Evolutionary conservation across 2,797 vertebrate genomes (phyloP).

Genomic region (Pagetopsis macropterus): DNA sequence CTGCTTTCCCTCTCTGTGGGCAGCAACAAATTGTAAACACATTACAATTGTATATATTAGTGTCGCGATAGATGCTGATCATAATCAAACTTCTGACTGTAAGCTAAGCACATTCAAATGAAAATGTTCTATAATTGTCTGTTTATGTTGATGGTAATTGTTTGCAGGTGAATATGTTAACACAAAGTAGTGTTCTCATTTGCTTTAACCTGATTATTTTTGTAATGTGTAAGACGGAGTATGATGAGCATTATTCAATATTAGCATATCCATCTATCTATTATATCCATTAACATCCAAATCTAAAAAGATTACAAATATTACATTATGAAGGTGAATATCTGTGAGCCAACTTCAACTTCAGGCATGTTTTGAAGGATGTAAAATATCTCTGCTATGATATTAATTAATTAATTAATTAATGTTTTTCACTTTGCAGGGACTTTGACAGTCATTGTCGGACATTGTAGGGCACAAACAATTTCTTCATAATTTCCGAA

Average conservation of each 20-base stretch:
- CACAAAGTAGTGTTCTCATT: background rate
- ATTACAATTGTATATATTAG: background rate
- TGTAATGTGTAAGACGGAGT: background rate
- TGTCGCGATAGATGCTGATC: background rate
- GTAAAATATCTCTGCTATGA: too few species aligned
- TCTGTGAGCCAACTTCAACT: background rate
- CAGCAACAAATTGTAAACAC: conserved; percentile 1
- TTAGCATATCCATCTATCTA: too few species aligned
- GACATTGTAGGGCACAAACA: too few species aligned
- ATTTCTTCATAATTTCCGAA: background rate
- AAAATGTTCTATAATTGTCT: background rate
- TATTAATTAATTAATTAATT: too few species aligned
- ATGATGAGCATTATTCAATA: background rate
- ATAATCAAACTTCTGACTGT: background rate
- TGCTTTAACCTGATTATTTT: background rate
- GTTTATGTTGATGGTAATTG: background rate
- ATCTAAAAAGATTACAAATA: background rate
- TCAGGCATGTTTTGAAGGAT: too few species aligned
- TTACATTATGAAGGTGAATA: background rate
- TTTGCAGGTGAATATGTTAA: background rate
- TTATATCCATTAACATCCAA: conserved; percentile 1
- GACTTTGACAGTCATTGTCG: too few species aligned
- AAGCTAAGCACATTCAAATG: background rate
- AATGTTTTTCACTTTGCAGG: too few species aligned
- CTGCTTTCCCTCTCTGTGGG: conserved; percentile 12